Evolutionary conservation across 2,888 invertebrate genomes (phyloP), one percentile per base, ranked within the genome.

Genomic region (Opisthograptis luteolata): DNA sequence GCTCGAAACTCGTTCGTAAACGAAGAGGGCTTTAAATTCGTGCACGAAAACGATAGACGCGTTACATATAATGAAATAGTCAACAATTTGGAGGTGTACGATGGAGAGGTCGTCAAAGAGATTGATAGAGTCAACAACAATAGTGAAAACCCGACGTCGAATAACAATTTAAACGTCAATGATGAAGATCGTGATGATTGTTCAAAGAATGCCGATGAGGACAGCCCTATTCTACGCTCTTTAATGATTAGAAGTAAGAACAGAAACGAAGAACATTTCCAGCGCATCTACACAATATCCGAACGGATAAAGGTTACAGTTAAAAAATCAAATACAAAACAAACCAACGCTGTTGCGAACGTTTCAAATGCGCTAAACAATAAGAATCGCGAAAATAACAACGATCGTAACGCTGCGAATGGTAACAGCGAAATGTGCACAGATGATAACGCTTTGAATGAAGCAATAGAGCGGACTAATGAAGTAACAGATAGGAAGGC

Each of bases 61-160:
- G 49, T 49, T 1, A 49, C 49, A 22, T 49, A 43, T 15, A 49
- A 34, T 12, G 49, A 49, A 15, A 49, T 49, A 22, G 42, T 49
- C 3, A 43, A 49, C 20, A 39, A 49, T 27, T 43, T 37, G 0
- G 43, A 32, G 7, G 37, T 32, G 7, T 49, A 49, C 43, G 49
- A 49, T 12, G 49, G 49, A 7, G 46, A 46, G 14, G 32, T 22
- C 1, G 47, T 35, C 4, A 47, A 40, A 35, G 48, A 48, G n/a
- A 48, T 48, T 2, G 49, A 49, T 20, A 49, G 34, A 43, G 49
- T 39, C 9, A 49, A 49, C 8, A 49, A 49, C 15, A 48, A 48
- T 4, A 50, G 34, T 19, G 15, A 40, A 35, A 34, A 44, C 17
- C 2, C n/a, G 0, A 35, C 35, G 5, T 30, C 30, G 1, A 30